phyloP scores from a whole-genome alignment of 2,888 invertebrate genomes.

The Zootermopsis nevadensis region DNA sequence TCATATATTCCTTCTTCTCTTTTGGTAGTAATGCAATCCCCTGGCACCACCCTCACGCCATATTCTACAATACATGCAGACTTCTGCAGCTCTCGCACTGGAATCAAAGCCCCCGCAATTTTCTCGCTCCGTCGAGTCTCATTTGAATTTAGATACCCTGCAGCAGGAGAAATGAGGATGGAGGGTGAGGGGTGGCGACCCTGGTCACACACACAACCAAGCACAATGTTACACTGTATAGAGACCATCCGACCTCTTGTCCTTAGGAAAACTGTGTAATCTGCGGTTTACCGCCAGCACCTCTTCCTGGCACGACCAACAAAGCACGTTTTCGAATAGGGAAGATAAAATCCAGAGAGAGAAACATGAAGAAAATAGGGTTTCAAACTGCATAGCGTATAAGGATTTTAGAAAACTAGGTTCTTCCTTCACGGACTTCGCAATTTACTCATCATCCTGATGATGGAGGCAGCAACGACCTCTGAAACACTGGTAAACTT shows the following conservation, averaged over 20 bases:
- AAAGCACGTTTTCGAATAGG: too few species aligned
- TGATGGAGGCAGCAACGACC: too few species aligned
- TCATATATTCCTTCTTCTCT: background rate
- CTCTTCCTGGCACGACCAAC: too few species aligned
- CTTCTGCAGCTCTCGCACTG: background rate
- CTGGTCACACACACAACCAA: too few species aligned
- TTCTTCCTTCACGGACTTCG: too few species aligned
- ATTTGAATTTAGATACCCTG: constrained; percentile 34
- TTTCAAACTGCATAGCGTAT: too few species aligned
- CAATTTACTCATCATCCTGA: too few species aligned
- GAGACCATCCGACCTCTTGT: background rate
- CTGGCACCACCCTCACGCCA: background rate
- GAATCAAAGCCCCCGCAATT: constrained; percentile 31
- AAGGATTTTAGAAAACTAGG: too few species aligned
- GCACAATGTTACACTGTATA: background rate
- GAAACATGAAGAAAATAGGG: too few species aligned
- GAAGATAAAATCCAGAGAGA: too few species aligned
- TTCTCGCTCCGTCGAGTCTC: constrained; percentile 16
- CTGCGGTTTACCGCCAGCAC: background rate
- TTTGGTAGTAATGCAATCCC: background rate
- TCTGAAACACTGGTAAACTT: too few species aligned
- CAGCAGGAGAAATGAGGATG: background rate
- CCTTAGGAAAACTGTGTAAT: background rate
- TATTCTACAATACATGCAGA: background rate
- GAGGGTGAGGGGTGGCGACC: background rate